Evolutionary conservation across 2,797 vertebrate species (phyloP).

Genomic region (Oophaga sylvatica): DNA sequence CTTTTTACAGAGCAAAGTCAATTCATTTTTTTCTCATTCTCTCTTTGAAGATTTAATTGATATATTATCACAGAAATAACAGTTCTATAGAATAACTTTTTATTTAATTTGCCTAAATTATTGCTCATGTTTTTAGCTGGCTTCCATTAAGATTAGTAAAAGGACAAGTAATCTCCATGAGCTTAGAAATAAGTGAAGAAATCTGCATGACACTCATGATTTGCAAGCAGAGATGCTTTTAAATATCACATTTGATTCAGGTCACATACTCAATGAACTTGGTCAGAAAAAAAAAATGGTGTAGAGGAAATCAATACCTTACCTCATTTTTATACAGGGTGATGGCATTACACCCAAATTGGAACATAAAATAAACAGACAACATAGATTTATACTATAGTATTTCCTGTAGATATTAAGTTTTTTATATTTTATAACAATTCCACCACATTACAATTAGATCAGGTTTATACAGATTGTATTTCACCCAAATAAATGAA

Average conservation of each 20-base stretch:
- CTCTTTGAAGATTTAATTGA: slow-evolving; percentile 22
- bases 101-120: slow-evolving; percentile 14
- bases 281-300: slow-evolving; percentile 24
- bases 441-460: no score
- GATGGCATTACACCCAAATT: slow-evolving; percentile 9
- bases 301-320: slow-evolving; percentile 36
- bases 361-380: slow-evolving; percentile 19
- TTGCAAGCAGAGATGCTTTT: slow-evolving; percentile 30
- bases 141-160: slow-evolving; percentile 27
- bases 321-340: slow-evolving; percentile 2
- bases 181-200: slow-evolving; percentile 27
- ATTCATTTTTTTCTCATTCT: not conserved
- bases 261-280: slow-evolving; percentile 21
- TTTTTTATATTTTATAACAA: not conserved
- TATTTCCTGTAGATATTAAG: not conserved
- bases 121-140: slow-evolving; percentile 9
- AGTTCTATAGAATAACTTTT: slow-evolving; percentile 7
- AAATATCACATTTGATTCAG: slow-evolving; percentile 9
- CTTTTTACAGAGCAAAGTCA: not conserved
- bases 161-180: slow-evolving; percentile 9
- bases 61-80: slow-evolving; percentile 11
- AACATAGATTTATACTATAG: not conserved
- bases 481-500: no score
- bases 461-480: no score
- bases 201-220: slow-evolving; percentile 22